These are phyloP conservation scores for Tinea trinotella DNA, from an alignment of 2,888 invertebrate species.

Conservation along the genomic window DNA sequence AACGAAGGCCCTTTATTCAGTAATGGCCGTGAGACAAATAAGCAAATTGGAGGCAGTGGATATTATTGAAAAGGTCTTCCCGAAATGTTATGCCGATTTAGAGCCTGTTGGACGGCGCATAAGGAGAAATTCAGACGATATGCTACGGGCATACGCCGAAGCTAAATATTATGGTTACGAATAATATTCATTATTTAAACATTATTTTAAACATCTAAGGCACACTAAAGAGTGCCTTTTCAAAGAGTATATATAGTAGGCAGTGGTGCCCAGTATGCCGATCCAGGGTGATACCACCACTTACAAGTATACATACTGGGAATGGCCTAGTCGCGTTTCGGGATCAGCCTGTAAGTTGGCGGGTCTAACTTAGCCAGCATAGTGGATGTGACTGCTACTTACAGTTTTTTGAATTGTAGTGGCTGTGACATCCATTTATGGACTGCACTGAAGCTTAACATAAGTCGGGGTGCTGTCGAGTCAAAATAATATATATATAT, in stretches of 20 bases:
- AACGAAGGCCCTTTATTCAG: slow-evolving; percentile 86
- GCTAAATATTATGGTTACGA: slow-evolving; percentile 86
- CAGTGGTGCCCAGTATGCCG: too few relatives aligned
- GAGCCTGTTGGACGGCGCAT: slow-evolving; percentile 91
- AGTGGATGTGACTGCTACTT: too few relatives aligned
- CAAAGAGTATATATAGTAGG: neutral
- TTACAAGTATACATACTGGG: too few relatives aligned
- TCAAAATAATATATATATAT: too few relatives aligned
- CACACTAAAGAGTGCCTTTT: neutral
- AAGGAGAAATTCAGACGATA: slow-evolving; percentile 82
- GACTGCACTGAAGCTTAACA: too few relatives aligned
- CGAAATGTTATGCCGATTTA: slow-evolving; percentile 91
- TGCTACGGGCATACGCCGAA: slow-evolving; percentile 82
- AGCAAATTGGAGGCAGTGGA: slow-evolving; percentile 78
- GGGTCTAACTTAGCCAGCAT: too few relatives aligned
- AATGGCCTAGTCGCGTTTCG: too few relatives aligned
- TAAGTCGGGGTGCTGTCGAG: too few relatives aligned
- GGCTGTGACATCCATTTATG: too few relatives aligned
- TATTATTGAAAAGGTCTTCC: slow-evolving; percentile 89
- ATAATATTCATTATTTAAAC: slow-evolving; percentile 24
- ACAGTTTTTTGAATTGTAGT: too few relatives aligned
- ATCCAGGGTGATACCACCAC: too few relatives aligned
- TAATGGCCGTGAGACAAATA: slow-evolving; percentile 86
- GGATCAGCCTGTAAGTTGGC: too few relatives aligned
- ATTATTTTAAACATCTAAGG: neutral